phyloP scores from a whole-genome alignment of 2,113 vertebrate genomes.

The Cyanoderma ruficeps region DNA sequence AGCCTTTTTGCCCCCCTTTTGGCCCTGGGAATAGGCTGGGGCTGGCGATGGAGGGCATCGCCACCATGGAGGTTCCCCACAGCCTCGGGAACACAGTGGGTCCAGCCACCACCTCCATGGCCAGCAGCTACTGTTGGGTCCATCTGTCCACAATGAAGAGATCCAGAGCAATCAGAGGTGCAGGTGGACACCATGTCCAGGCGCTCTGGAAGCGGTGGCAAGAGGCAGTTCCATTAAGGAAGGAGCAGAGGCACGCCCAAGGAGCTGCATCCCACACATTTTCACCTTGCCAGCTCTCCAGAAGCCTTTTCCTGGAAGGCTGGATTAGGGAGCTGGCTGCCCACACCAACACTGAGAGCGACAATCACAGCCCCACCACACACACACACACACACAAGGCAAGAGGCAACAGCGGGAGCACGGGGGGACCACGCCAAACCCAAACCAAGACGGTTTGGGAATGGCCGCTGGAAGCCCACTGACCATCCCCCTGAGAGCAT shows the following conservation, averaged over 20 bases:
- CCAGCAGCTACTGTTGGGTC: accelerated
- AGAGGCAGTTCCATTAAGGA: neutral
- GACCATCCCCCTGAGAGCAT: accelerated
- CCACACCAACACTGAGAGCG: neutral
- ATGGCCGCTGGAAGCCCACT: accelerated
- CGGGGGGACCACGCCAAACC: accelerated
- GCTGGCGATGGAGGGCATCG: neutral
- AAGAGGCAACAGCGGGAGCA: accelerated
- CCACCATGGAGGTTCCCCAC: accelerated
- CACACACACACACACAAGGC: too few species aligned
- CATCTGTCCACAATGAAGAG: accelerated
- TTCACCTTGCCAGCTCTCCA: neutral
- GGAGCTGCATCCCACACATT: accelerated
- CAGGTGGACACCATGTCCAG: neutral
- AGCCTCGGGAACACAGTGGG: accelerated
- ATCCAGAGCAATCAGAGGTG: neutral
- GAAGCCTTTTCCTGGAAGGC: neutral
- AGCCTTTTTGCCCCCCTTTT: neutral
- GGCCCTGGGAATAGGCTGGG: neutral
- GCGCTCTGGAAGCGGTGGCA: accelerated
- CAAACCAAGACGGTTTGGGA: accelerated
- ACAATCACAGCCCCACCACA: accelerated
- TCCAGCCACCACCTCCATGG: neutral
- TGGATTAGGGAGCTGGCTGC: neutral
- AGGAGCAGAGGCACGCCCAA: neutral